A percentile compares a stretch with the other conserved stretches of the same genome.
Conservation (phyloP, 1,140 invertebrate genomes). For the Dryas iulia region DNA sequence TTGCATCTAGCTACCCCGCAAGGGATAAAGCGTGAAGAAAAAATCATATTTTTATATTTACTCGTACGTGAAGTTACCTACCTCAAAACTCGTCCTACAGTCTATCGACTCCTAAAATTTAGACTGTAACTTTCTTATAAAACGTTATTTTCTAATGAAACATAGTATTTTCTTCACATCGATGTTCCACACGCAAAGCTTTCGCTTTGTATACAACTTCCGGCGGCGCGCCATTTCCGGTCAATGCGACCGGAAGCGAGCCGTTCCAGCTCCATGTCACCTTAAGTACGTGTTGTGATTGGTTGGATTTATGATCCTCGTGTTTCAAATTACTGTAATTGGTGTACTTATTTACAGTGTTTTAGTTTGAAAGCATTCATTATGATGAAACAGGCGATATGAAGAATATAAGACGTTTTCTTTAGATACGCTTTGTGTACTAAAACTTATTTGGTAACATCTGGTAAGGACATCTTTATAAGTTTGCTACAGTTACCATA, state of each 20-base stretch:
- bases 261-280: constrained; percentile 71
- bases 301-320: constrained; percentile 60
- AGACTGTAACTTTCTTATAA: background rate
- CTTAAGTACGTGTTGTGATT: constrained; percentile 74
- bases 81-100: background rate
- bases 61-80: background rate
- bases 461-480: no score
- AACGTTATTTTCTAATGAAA: constrained; percentile 1
- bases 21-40: no score
- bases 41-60: no score
- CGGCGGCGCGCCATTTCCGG: constrained; percentile 63
- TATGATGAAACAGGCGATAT: background rate
- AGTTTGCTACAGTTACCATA: no score
- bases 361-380: background rate
- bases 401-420: background rate
- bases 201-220: constrained; percentile 78
- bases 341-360: constrained; percentile 13
- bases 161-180: background rate
- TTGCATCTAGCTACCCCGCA: no score
- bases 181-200: constrained; percentile 61
- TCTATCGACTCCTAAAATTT: no score
- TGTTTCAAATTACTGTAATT: constrained; percentile 50
- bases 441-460: no score
- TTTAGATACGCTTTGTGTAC: no score
- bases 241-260: constrained; percentile 59